Conservation (phyloP, 2,797 vertebrate species). For the Sitta carolinensis region DNA sequence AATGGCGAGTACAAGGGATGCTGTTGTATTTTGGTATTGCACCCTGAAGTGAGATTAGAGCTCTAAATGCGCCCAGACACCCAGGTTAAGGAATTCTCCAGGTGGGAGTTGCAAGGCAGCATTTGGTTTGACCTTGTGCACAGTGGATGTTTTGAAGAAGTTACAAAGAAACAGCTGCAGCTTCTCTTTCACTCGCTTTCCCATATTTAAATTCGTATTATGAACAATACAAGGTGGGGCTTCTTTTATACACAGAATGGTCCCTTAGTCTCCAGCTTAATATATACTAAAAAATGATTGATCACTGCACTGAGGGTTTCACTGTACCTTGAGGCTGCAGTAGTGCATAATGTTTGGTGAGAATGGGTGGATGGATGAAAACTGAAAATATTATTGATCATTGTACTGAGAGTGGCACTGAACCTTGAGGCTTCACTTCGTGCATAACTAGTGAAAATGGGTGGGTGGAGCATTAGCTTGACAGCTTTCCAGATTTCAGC, state of each 20-base stretch:
- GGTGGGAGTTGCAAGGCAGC: not conserved
- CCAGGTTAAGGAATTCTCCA: not conserved
- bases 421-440: not conserved
- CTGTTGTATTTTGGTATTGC: not conserved
- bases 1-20: not conserved
- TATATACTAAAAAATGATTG: not conserved
- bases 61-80: not conserved
- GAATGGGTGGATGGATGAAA: not conserved
- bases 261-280: not conserved
- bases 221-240: not conserved
- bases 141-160: not conserved
- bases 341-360: not conserved
- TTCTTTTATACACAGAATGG: not conserved
- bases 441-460: not conserved
- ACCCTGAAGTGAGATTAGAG: not conserved
- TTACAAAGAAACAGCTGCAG: not conserved
- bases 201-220: not conserved
- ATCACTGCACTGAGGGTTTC: not conserved
- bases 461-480: not conserved
- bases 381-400: not conserved
- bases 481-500: not conserved
- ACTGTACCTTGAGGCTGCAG: not conserved
- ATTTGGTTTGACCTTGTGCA: rapidly evolving
- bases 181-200: not conserved
- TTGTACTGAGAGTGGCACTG: not conserved